Evolutionary conservation across 1,140 invertebrate genomes (phyloP).

Genomic region (Proales similis): DNA sequence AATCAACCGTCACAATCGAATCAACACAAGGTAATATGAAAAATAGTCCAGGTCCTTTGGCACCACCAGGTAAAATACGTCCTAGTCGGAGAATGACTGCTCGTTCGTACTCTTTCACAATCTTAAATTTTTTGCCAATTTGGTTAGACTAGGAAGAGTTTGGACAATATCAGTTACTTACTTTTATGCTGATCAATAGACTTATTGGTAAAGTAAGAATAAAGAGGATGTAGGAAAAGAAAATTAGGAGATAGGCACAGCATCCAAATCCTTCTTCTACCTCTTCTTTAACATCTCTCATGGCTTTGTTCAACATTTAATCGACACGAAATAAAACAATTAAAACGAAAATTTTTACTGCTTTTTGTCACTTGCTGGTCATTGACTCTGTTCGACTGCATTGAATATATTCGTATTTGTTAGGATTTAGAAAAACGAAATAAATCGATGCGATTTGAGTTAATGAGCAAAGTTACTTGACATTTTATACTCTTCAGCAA

Average conservation of each 20-base stretch:
- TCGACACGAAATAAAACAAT: too few species aligned
- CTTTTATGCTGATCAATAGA: slow-evolving; percentile 10
- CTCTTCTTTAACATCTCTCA: slow-evolving; percentile 7
- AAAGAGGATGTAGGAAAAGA: slow-evolving; percentile 8
- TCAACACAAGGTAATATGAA: slow-evolving; percentile 39
- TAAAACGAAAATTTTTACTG: too few species aligned
- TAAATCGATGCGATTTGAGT: too few species aligned
- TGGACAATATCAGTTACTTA: not conserved
- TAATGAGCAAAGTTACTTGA: too few species aligned
- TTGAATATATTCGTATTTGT: too few species aligned
- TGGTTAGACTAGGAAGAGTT: not conserved
- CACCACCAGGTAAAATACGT: slow-evolving; percentile 21
- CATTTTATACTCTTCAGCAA: too few species aligned
- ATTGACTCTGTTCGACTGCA: too few species aligned
- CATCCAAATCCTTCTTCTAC: slow-evolving; percentile 23
- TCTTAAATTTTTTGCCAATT: slow-evolving; percentile 1
- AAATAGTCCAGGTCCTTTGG: slow-evolving; percentile 39
- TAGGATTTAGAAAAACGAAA: too few species aligned
- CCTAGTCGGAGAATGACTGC: slow-evolving; percentile 39
- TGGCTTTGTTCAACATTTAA: too few species aligned
- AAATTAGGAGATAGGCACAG: slow-evolving; percentile 3
- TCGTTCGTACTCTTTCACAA: slow-evolving; percentile 39
- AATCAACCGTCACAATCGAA: slow-evolving; percentile 37
- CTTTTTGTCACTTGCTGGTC: too few species aligned
- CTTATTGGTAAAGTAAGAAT: slow-evolving; percentile 9